These are phyloP conservation scores for Melolontha melolontha DNA, from an alignment of 2,888 invertebrate species.

Conservation along the genomic window DNA sequence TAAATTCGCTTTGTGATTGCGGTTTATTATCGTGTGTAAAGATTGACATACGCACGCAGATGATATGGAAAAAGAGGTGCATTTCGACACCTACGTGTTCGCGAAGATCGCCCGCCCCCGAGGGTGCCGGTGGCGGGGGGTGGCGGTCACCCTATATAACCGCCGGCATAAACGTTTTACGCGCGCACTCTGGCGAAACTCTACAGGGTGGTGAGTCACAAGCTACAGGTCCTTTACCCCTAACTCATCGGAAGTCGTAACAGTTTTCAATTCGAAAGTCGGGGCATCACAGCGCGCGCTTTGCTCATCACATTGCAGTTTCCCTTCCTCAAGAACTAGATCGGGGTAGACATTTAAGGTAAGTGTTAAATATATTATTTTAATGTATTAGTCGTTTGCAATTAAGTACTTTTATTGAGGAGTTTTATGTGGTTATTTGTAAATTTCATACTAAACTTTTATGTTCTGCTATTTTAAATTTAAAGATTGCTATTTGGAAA, in stretches of 20 bases:
- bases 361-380: too few species aligned
- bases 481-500: too few species aligned
- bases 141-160: slow-evolving; percentile 48
- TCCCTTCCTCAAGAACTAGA: not conserved
- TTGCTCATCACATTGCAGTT: slow-evolving; percentile 2
- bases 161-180: slow-evolving; percentile 48
- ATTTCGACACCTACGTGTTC: slow-evolving; percentile 45
- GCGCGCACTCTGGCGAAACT: slow-evolving; percentile 48
- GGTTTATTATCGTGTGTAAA: slow-evolving; percentile 7
- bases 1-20: slow-evolving; percentile 1
- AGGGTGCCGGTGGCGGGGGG: slow-evolving; percentile 46
- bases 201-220: slow-evolving; percentile 48
- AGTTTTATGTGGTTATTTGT: too few species aligned
- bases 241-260: not conserved
- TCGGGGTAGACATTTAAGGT: not conserved
- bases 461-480: too few species aligned
- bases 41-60: slow-evolving; percentile 10
- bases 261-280: slow-evolving; percentile 9
- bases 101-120: slow-evolving; percentile 33
- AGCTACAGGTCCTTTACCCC: slow-evolving; percentile 49
- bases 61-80: slow-evolving; percentile 7
- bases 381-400: too few species aligned
- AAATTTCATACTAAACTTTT: too few species aligned
- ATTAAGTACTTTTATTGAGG: too few species aligned
- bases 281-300: not conserved